A percentile compares a stretch with the other conserved stretches of the same genome.
Evolutionary conservation across 2,888 invertebrate genomes (phyloP).

Genomic region (Nesidiocoris tenuis): DNA sequence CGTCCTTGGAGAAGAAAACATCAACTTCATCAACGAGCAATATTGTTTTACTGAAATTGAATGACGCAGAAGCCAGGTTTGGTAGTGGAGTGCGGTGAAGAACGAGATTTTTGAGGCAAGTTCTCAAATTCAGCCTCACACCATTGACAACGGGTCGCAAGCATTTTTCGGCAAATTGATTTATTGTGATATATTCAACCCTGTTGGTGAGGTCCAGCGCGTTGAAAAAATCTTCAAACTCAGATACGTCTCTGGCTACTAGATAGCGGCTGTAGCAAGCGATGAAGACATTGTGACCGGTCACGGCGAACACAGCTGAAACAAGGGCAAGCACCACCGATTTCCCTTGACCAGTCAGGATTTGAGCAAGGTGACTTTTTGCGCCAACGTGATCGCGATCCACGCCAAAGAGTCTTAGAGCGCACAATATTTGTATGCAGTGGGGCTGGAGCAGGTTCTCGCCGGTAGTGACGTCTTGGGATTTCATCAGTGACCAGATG

Average conservation of each 20-base stretch:
- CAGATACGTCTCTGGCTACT: neutral
- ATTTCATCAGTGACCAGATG: neutral
- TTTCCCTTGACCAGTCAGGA: neutral
- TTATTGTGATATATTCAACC: neutral
- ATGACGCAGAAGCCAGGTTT: neutral
- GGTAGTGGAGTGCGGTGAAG: neutral
- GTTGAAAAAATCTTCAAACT: neutral
- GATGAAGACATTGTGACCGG: neutral
- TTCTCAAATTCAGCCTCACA: too few species aligned
- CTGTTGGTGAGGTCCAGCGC: neutral
- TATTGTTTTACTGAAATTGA: neutral
- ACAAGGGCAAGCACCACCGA: neutral
- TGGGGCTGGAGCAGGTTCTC: neutral
- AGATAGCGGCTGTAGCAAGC: neutral
- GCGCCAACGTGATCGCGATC: neutral
- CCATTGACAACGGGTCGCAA: neutral
- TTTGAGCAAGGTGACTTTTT: neutral
- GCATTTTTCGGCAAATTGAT: neutral
- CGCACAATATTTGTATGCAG: neutral
- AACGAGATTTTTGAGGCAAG: too few species aligned
- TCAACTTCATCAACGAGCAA: neutral
- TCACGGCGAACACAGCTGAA: neutral
- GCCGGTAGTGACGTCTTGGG: neutral
- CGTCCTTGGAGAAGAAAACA: neutral
- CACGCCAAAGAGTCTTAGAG: neutral